Conservation (phyloP, 2,113 vertebrate species). For the Benitochromis conjunctus region DNA sequence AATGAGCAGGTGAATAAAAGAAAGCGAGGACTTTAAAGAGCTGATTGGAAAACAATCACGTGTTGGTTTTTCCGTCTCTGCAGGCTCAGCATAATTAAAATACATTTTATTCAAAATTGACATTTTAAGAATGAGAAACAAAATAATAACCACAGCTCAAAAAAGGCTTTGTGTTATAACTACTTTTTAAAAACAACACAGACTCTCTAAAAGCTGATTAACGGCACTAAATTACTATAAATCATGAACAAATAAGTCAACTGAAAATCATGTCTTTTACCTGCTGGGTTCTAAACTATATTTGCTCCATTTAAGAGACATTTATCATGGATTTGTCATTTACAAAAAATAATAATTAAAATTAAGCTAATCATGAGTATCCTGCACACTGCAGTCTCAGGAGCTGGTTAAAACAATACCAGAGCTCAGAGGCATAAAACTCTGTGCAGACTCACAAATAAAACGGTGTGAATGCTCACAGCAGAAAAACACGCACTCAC, state of each 20-base stretch:
- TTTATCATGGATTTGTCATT: background rate
- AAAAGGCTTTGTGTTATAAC: background rate
- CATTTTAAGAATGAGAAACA: background rate
- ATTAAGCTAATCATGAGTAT: background rate
- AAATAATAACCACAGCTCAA: background rate
- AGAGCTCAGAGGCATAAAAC: background rate
- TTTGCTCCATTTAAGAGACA: accelerated
- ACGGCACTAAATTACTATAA: background rate
- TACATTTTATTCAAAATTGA: background rate
- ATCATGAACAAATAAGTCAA: background rate
- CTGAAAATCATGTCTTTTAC: background rate
- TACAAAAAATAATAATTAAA: background rate
- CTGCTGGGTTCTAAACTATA: background rate
- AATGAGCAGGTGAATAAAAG: background rate
- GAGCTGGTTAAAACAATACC: background rate
- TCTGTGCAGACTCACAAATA: background rate
- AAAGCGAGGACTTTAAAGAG: background rate
- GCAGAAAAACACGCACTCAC: background rate
- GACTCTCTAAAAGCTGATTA: background rate
- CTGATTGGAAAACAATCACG: background rate
- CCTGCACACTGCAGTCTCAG: background rate
- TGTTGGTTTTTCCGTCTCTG: background rate
- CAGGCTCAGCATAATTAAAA: background rate
- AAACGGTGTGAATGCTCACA: background rate
- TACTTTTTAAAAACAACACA: background rate